A percentile compares a stretch with the other conserved stretches of the same genome.
These are phyloP conservation scores for Scarus forsteni DNA, from an alignment of 2,797 vertebrate genomes.

Conservation along the genomic window DNA sequence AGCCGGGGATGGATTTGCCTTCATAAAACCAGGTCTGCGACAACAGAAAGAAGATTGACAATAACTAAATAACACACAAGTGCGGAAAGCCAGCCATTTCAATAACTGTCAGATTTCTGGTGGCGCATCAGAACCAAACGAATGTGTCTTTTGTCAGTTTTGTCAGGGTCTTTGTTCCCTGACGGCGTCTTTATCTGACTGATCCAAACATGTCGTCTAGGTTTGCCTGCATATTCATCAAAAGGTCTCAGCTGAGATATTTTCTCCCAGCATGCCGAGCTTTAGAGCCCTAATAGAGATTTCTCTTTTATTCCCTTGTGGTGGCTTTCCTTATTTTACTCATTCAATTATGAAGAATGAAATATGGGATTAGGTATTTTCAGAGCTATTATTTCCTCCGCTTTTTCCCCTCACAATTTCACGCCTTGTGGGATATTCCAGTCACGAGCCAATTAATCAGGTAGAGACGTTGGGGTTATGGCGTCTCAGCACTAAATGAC, in stretches of 20 bases:
- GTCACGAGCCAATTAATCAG: slow-evolving; percentile 63
- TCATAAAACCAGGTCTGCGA: slow-evolving; percentile 49
- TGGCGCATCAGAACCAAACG: slow-evolving; percentile 50
- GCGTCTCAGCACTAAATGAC: slow-evolving; percentile 46
- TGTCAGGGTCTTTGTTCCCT: slow-evolving; percentile 68
- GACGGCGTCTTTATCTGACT: slow-evolving; percentile 69
- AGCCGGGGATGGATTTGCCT: slow-evolving; percentile 44
- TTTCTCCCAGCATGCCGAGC: slow-evolving; percentile 22
- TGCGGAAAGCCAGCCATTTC: slow-evolving; percentile 70
- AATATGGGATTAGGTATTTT: slow-evolving; percentile 48
- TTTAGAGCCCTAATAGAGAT: slow-evolving; percentile 39
- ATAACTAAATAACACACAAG: slow-evolving; percentile 63
- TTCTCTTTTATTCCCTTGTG: slow-evolving; percentile 23
- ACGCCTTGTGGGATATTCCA: slow-evolving; percentile 37
- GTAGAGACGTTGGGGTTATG: slow-evolving; percentile 28
- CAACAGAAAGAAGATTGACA: slow-evolving; percentile 64
- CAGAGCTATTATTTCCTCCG: slow-evolving; percentile 4
- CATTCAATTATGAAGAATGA: slow-evolving; percentile 57
- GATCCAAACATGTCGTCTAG: slow-evolving; percentile 67
- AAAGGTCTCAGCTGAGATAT: slow-evolving; percentile 34
- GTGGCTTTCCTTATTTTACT: slow-evolving; percentile 39
- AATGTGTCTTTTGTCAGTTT: slow-evolving; percentile 70
- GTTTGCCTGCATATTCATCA: slow-evolving; percentile 53
- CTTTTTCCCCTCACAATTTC: slow-evolving; percentile 45
- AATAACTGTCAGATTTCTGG: slow-evolving; percentile 76